These are phyloP conservation scores for Mesochorus sp. DNA, from an alignment of 2,888 invertebrate species.

Conservation along the genomic window DNA sequence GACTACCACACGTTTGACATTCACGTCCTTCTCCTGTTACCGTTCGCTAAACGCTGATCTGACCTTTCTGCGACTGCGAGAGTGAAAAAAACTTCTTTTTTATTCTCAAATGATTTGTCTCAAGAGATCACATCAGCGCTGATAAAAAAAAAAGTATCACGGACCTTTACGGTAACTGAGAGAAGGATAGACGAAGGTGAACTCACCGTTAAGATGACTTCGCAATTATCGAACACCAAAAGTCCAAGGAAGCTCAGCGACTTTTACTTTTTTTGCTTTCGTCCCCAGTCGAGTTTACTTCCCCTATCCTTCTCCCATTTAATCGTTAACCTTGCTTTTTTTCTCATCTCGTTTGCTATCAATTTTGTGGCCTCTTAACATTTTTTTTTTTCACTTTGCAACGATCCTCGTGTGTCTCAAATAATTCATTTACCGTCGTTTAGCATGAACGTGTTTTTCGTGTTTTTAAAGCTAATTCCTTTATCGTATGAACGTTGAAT, in stretches of 20 bases:
- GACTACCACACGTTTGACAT: constrained; percentile 20
- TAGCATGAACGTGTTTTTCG: constrained; percentile 69
- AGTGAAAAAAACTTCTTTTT: constrained; percentile 16
- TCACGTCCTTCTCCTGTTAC: constrained; percentile 71
- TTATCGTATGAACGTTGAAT: neutral
- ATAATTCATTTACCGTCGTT: constrained; percentile 51
- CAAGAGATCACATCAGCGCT: constrained; percentile 61
- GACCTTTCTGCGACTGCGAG: constrained; percentile 43
- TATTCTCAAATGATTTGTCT: constrained; percentile 21
- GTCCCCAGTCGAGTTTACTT: constrained; percentile 70
- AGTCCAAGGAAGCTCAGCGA: constrained; percentile 73
- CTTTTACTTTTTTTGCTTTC: constrained; percentile 61
- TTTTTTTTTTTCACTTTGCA: constrained; percentile 10
- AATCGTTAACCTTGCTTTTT: constrained; percentile 55
- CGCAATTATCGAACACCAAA: constrained; percentile 66
- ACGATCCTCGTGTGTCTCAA: constrained; percentile 42
- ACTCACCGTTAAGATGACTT: constrained; percentile 79
- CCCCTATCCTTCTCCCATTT: constrained; percentile 81
- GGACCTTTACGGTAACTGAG: constrained; percentile 74
- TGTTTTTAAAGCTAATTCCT: constrained; percentile 7
- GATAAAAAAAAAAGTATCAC: constrained; percentile 35
- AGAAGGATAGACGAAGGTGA: constrained; percentile 81
- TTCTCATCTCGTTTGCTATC: too few species aligned
- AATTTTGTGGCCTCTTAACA: constrained; percentile 37
- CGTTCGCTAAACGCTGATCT: constrained; percentile 65